A percentile compares a stretch with the other conserved stretches of the same genome.
These are phyloP conservation scores for Saccostrea cuccullata DNA, from an alignment of 1,140 invertebrate genomes.

Conservation along the genomic window DNA sequence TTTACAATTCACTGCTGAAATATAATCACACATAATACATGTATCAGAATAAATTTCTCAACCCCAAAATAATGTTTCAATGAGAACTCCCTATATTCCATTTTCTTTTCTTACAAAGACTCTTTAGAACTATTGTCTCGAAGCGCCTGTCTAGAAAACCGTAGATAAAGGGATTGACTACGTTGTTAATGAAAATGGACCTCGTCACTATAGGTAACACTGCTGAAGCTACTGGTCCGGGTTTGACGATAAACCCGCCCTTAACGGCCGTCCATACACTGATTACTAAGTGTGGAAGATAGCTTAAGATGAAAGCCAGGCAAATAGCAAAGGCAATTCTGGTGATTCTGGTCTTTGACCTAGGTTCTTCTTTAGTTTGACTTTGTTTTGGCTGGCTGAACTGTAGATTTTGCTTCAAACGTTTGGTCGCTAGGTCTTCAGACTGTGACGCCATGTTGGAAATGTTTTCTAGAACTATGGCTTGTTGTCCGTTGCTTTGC, in stretches of 20 bases:
- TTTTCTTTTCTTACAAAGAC: neutral
- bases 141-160: conserved; percentile 67
- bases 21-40: too few relatives aligned
- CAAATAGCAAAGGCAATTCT: conserved; percentile 65
- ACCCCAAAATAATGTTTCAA: too few relatives aligned
- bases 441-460: neutral
- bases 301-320: too few relatives aligned
- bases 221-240: too few relatives aligned
- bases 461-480: neutral
- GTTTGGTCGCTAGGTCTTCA: neutral
- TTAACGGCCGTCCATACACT: too few relatives aligned
- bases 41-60: too few relatives aligned
- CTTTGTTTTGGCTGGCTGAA: neutral
- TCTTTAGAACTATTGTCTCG: neutral
- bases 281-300: too few relatives aligned
- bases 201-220: too few relatives aligned
- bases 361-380: neutral
- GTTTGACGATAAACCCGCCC: too few relatives aligned
- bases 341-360: conserved; percentile 58
- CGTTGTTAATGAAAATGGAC: too few relatives aligned
- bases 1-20: too few relatives aligned
- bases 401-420: neutral
- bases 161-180: conserved; percentile 69
- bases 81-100: neutral
- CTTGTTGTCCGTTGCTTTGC: too few relatives aligned